Evolutionary conservation across 2,888 invertebrate species (phyloP), one percentile per base, ranked within the genome.

Genomic region (Hyppa rectilinea): DNA sequence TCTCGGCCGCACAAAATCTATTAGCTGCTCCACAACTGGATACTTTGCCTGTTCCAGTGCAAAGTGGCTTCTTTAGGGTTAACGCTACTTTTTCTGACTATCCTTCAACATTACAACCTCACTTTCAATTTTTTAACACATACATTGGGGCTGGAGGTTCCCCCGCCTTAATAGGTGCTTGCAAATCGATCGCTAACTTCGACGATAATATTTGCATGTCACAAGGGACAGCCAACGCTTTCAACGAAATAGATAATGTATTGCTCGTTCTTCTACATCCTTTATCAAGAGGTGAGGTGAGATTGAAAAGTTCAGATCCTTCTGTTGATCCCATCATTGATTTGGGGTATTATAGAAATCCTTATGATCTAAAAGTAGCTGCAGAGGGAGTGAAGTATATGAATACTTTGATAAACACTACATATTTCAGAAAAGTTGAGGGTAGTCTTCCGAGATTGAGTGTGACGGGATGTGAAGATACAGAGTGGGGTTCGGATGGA

Each of bases 391-490:
- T 93, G 0, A 92, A 92, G 79, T 94, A 85, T 58, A 86, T 94
- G 78, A 83, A 84, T 14, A 71, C 71, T 23, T 83, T 94, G 31
- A 84, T 84, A 14, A 87, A 92, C 20, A 94, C 95, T 0, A 87
- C 89, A 0, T 90, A 92, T 78, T 93, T 86, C 67, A 90, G 81
- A 59, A 83, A 88, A 49, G 90, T 90, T 6, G 79, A 83, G 7
- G 92, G 90, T 3, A 82, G 82, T 49, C 56, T 94, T 9, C 88
- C 88, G 0, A 87, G 83, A 62, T 63, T 92, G 45, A 83, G 89
- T 5, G 93, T 97, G 1, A 94, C 96, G 0, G 96, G 95, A 1
- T 97, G 97, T 85, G 92, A 93, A 10, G 85, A 92, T 2, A 84
- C 93, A 6, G 76, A 84, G 1, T 96, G 96, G 86, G 96, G 94